Evolutionary conservation across 2,113 vertebrate genomes (phyloP), one percentile per base, ranked within the genome.

Genomic region (Hiodon alosoides): DNA sequence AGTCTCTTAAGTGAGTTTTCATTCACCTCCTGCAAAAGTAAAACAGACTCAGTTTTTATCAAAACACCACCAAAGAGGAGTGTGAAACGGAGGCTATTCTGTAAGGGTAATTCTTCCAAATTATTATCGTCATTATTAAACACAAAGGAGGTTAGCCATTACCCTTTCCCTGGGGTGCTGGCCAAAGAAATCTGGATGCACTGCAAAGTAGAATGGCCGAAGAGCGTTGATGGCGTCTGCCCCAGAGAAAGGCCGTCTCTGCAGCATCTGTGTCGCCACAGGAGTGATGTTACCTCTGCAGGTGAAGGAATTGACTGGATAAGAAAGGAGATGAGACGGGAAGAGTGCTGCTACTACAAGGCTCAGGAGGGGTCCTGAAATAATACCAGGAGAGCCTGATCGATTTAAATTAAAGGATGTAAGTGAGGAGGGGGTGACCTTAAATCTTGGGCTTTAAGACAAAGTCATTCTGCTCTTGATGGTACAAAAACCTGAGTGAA

Each of bases 131-230:
- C 50, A 51, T 57, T 17, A 53, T 31, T 57, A 9, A 10, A 51
- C 57, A 31, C 11, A 31, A 52, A 62, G 7, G 6, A 47, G n/a
- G 31, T 16, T 14, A 16, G 52, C 11, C 50, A 81, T 86, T 92
- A 98, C 97, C 91, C 96, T 93, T 68, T 99, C 96, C 86, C 83
- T 93, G 68, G 97, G 97, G 84, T 95, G 89, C 81, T 96, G 95
- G 73, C 97, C 95, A 78, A 99, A 99, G 89, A 98, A 98, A 85
- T 99, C 97, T 51, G 97, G 97, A 80, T 99, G 97, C 7, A 99
- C 97, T 0, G 94, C 97, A 80, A 98, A 98, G 83, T 98, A 99
- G 88, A 99, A 98, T 0, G 97, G 96, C 74, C 97, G 91, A 80
- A 99, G 88, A n/a, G 97, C 97, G 72, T 93, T 95, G 80, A 94